phyloP scores from a whole-genome alignment of 2,888 invertebrate genomes.

The Pheosia tremula region DNA sequence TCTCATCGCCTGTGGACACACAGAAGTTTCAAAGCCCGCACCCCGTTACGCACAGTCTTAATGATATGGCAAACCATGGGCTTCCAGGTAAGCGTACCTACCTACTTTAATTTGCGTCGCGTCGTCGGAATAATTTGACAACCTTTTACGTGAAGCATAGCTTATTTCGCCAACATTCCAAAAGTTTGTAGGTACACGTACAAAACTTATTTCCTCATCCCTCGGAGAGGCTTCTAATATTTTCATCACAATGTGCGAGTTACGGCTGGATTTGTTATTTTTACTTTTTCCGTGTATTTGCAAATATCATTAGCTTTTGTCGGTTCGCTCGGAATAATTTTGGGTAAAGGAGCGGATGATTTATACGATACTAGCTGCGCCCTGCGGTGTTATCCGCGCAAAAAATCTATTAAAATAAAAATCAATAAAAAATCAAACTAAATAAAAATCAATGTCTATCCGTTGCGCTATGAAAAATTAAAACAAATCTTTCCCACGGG shows the following conservation, averaged over 20 bases:
- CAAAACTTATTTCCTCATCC: conserved; percentile 16
- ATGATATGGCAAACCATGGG: conserved; percentile 93
- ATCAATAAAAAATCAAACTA: too few relatives aligned
- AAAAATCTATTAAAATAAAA: too few relatives aligned
- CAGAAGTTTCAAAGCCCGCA: conserved; percentile 94
- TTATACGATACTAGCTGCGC: too few relatives aligned
- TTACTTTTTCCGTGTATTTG: neutral
- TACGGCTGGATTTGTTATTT: conserved; percentile 1
- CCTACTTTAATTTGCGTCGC: neutral
- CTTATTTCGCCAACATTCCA: conserved; percentile 3
- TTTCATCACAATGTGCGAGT: conserved; percentile 14
- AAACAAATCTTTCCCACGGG: too few relatives aligned
- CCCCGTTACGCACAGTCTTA: conserved; percentile 92
- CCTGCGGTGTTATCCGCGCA: too few relatives aligned
- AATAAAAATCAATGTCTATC: too few relatives aligned
- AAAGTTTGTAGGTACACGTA: conserved; percentile 15
- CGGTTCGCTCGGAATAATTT: conserved; percentile 5
- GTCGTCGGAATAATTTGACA: conserved; percentile 13
- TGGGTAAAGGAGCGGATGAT: neutral
- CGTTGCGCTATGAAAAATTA: too few relatives aligned
- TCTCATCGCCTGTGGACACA: conserved; percentile 98
- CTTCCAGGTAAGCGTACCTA: conserved; percentile 87
- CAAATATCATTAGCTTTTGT: conserved; percentile 14
- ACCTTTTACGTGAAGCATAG: conserved; percentile 2
- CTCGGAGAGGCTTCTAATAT: conserved; percentile 12